Evolutionary conservation across 1,140 invertebrate genomes (phyloP).

Genomic region (Araneus ventricosus): DNA sequence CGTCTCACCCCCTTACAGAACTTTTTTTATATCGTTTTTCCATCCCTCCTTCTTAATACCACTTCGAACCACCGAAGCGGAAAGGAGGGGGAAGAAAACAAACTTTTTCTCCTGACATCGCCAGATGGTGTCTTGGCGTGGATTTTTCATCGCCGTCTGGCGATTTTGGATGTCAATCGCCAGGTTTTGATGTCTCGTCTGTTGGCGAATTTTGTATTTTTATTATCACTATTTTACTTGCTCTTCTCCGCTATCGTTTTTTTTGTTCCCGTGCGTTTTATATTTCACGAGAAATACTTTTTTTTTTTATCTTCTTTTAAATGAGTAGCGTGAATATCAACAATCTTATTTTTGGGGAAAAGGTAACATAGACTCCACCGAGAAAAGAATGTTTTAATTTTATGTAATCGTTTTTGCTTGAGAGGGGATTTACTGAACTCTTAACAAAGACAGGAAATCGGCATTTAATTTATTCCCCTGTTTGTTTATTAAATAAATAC

Average conservation of each 20-base stretch:
- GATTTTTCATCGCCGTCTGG: not conserved
- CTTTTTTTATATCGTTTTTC: not conserved
- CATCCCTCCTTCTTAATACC: slow-evolving; percentile 16
- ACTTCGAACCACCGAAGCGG: slow-evolving; percentile 35
- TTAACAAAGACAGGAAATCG: too few relatives aligned
- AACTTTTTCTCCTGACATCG: not conserved
- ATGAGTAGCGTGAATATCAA: not conserved
- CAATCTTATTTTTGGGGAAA: not conserved
- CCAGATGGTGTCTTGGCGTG: slow-evolving; percentile 4
- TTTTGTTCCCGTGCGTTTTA: not conserved
- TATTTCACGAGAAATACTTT: not conserved
- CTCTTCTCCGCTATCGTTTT: not conserved
- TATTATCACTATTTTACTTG: not conserved
- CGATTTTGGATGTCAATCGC: too few relatives aligned
- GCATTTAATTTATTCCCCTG: too few relatives aligned
- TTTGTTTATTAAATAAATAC: too few relatives aligned
- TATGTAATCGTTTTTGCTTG: too few relatives aligned
- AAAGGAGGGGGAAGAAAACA: not conserved
- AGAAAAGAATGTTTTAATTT: not conserved
- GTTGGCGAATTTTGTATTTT: not conserved
- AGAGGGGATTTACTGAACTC: too few relatives aligned
- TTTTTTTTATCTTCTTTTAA: not conserved
- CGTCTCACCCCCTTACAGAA: slow-evolving; percentile 3
- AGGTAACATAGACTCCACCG: not conserved
- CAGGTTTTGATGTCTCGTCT: too few relatives aligned